Evolutionary conservation across 2,888 invertebrate species (phyloP).

Genomic region (Phaedon cochleariae): DNA sequence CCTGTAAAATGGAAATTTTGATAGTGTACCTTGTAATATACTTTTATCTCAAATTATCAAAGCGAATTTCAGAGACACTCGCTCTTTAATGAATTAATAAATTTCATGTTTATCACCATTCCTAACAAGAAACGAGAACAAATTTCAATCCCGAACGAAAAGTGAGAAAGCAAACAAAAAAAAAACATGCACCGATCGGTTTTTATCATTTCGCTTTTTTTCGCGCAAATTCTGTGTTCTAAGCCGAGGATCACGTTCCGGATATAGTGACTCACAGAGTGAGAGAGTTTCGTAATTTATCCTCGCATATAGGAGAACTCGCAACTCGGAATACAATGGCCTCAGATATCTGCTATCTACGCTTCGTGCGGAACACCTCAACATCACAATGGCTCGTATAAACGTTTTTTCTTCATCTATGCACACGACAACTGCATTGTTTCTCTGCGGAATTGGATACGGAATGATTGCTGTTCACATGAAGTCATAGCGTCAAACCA

Average conservation of each 20-base stretch:
- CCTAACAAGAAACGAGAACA: background rate
- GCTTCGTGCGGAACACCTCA: conserved; percentile 15
- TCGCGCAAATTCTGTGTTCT: conserved; percentile 9
- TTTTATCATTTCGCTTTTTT: conserved; percentile 4
- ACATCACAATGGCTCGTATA: conserved; percentile 8
- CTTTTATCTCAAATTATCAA: too few species aligned
- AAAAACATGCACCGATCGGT: background rate
- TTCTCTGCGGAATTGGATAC: conserved; percentile 3
- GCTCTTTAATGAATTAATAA: too few species aligned
- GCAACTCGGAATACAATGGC: background rate
- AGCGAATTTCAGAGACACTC: too few species aligned
- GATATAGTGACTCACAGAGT: background rate
- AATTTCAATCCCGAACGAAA: background rate
- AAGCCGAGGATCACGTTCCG: conserved; percentile 20
- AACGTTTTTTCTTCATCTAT: background rate
- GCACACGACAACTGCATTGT: background rate
- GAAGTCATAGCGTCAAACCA: background rate
- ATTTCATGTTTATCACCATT: too few species aligned
- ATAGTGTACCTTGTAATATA: too few species aligned
- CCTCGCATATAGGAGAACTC: background rate
- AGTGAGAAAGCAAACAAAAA: background rate
- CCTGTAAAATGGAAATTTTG: too few species aligned
- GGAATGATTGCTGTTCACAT: background rate
- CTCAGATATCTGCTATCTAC: background rate
- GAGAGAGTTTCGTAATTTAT: conserved; percentile 9